Conservation (phyloP, 2,113 vertebrate species). For the Mobula hypostoma region DNA sequence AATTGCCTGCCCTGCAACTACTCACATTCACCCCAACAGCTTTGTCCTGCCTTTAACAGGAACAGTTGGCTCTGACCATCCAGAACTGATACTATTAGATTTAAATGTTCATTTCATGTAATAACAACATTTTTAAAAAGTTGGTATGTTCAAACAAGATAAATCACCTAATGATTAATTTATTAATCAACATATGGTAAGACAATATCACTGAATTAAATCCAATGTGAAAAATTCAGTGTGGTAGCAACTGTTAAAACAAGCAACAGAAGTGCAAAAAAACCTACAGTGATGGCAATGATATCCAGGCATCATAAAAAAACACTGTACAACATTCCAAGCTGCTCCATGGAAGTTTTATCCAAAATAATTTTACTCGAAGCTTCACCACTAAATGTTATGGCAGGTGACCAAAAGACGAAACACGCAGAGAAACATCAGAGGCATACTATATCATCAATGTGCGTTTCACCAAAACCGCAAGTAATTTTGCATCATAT, state of each 20-base stretch:
- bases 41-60: not conserved
- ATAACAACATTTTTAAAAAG: not conserved
- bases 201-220: not conserved
- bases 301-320: not conserved
- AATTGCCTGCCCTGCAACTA: no score
- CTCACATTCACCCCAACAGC: not conserved
- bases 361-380: not conserved
- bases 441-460: no score
- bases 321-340: not conserved
- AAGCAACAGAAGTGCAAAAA: not conserved
- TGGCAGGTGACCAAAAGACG: not conserved
- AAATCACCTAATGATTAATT: not conserved
- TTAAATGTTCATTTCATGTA: not conserved
- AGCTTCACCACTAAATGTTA: no score
- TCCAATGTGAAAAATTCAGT: conserved; percentile 2
- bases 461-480: not conserved
- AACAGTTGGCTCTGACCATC: not conserved
- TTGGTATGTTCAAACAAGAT: not conserved
- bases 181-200: not conserved
- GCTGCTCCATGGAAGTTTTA: not conserved
- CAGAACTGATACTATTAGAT: not conserved
- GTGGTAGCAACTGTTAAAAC: conserved; percentile 17
- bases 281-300: no score
- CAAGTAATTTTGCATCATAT: not conserved
- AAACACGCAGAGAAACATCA: not conserved